Evolutionary conservation across 1,140 invertebrate species (phyloP), one percentile per base, ranked within the genome.

Genomic region (Calosoma granatense): DNA sequence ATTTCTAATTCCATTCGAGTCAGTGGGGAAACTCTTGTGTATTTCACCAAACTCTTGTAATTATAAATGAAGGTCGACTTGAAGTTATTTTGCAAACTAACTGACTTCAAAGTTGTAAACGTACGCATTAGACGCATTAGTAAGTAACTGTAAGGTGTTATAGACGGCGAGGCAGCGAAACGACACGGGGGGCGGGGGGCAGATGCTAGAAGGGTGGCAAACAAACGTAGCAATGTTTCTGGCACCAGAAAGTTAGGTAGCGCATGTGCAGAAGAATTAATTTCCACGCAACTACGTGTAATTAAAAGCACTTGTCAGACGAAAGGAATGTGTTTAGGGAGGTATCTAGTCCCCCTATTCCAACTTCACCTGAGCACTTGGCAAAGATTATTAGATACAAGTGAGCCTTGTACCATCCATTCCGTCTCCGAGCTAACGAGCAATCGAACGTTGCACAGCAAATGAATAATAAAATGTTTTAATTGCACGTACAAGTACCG

Each of bases 251-350:
- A 9, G 26, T n/a, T 9, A 47, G 41, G 41, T 4, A 47, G 26
- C 6, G 15, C 6, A 47, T 4, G 17, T 17, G 41, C 41, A 17
- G 41, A 11, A 47, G 17, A 17, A 47, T 47, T 47, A 47, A 47
- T 47, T 47, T 47, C 41, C 41, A 6, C 15, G 15, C 41, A 9
- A 47, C 41, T 47, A 47, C 9, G 41, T 47, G 41, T 47, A 47
- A 47, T 47, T 47, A 47, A 47, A 47, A 47, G 41, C 41, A 47
- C 41, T 47, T 47, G 41, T 47, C 41, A 47, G 41, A 47, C 26
- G 26, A 47, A 47, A 47, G 41, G 41, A 47, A 47, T 47, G 9
- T 47, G 41, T 47, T 47, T 47, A 47, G 41, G 17, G n/a, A 47
- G 17, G 9, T 36, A n/a, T 9, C 26, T 9, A 36, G 6, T n/a